Base-by-base conservation (phyloP, 2,888 invertebrate species). In the Andricus curvator region DNA sequence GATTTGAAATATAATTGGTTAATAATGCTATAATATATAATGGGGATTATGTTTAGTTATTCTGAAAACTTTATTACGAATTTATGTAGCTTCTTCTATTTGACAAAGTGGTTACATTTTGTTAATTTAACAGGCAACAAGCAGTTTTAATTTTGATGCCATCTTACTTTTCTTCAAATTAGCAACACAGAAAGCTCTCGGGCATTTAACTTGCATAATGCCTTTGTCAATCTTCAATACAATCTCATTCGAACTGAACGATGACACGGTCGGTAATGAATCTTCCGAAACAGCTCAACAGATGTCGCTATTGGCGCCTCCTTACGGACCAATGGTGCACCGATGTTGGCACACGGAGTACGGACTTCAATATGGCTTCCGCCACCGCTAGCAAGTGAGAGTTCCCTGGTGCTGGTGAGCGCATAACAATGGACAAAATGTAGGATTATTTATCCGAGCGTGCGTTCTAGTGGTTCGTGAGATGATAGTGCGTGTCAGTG, bases 341-440 rank as follows among this genome's bases (percentile, higher is more conserved):
- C 37, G 33, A 56, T 74, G 51, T 74, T 51, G 51, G 56, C 56
- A 74, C 74, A 74, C 56, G 74, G 88, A 84, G 90, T 89, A 74
- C 74, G 74, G 88, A 84, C 90, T 89, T 90, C 92, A 92, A 92
- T 92, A 92, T 92, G 92, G 92, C 92, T 92, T 92, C 92, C 92
- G 91, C 90, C 67, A 82, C 81, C 85, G 90, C 87, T 83, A 89
- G 88, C 88, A 87, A 91, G 90, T 89, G 90, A 91, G 89, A 91
- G 89, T 90, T 81, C 74, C 74, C 79, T 82, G 67, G 37, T 13
- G 74, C 79, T 82, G 64, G 56, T 13, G 74, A 56, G 51, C 74
- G 33, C 51, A 33, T 56, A 74, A 74, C 56, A 74, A 74, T 56
- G 51, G 33, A 74, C 33, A 74, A 9, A 74, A n/a, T 74, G 33